These are phyloP conservation scores for Palythoa grandis DNA, from an alignment of 92 coral and sea anemone species.

Conservation along the genomic window DNA sequence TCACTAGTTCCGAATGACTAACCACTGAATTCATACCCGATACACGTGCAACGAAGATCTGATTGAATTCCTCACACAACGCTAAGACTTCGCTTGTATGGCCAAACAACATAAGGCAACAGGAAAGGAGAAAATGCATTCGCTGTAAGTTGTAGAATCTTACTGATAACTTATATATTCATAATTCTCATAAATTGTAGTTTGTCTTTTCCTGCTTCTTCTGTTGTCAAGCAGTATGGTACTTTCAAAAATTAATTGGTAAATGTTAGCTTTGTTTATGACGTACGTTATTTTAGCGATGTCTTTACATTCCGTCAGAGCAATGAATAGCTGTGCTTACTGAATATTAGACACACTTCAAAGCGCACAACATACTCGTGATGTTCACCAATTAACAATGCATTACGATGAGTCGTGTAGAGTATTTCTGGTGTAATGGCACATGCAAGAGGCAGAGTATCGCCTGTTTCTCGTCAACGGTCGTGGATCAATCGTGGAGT, in stretches of 20 bases:
- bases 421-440: slow-evolving; percentile 24
- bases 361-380: slow-evolving; percentile 6
- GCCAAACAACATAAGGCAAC: background rate
- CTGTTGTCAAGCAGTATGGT: background rate
- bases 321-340: slow-evolving; percentile 16
- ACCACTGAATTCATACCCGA: background rate
- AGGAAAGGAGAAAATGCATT: background rate
- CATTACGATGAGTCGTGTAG: slow-evolving; percentile 3
- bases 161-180: background rate
- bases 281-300: slow-evolving; percentile 10
- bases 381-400: background rate
- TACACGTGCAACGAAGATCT: background rate
- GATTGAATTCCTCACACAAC: slow-evolving; percentile 10
- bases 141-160: slow-evolving; percentile 8
- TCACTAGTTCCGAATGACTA: slow-evolving; percentile 6
- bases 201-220: background rate
- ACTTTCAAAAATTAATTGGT: background rate
- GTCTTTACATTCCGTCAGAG: background rate
- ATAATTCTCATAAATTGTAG: background rate
- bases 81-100: background rate
- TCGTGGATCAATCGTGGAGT: slow-evolving; percentile 41
- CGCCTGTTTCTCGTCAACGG: slow-evolving; percentile 31
- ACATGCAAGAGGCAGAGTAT: slow-evolving; percentile 15
- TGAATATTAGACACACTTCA: slow-evolving; percentile 37
- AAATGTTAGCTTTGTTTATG: slow-evolving; percentile 33